Conservation (phyloP, 2,888 invertebrate genomes). For the Acronicta leporina region DNA sequence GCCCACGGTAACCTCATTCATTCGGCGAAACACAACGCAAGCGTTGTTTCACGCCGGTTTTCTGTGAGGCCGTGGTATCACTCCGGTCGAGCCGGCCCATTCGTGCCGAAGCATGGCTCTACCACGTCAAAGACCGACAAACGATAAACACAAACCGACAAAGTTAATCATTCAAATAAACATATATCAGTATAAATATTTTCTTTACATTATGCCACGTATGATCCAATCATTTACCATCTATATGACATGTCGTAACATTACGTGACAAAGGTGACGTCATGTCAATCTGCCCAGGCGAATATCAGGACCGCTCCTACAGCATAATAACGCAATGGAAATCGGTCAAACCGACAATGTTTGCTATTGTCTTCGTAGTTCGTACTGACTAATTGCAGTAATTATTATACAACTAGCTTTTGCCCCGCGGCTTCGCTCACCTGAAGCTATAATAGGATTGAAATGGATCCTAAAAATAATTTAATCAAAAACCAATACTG, state of each 20-base stretch:
- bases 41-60: too few species aligned
- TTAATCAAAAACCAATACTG: too few species aligned
- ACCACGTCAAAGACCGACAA: too few species aligned
- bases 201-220: conserved; percentile 29
- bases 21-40: too few species aligned
- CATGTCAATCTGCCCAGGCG: conserved; percentile 67
- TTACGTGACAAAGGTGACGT: conserved; percentile 68
- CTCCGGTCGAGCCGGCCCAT: too few species aligned
- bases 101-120: too few species aligned
- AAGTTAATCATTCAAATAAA: conserved; percentile 20
- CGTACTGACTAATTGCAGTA: conserved; percentile 73
- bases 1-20: too few species aligned
- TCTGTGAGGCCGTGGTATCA: too few species aligned
- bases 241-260: conserved; percentile 49
- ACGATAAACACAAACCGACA: neutral
- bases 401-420: conserved; percentile 53
- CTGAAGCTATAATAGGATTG: too few species aligned
- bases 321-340: conserved; percentile 65
- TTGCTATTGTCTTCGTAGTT: conserved; percentile 75
- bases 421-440: too few species aligned
- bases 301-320: conserved; percentile 74
- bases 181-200: conserved; percentile 26
- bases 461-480: too few species aligned
- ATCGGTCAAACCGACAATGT: conserved; percentile 67
- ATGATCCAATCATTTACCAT: conserved; percentile 42